Evolutionary conservation across 2,797 vertebrate genomes (phyloP), one percentile per base, ranked within the genome.

Genomic region (Sparus aurata): DNA sequence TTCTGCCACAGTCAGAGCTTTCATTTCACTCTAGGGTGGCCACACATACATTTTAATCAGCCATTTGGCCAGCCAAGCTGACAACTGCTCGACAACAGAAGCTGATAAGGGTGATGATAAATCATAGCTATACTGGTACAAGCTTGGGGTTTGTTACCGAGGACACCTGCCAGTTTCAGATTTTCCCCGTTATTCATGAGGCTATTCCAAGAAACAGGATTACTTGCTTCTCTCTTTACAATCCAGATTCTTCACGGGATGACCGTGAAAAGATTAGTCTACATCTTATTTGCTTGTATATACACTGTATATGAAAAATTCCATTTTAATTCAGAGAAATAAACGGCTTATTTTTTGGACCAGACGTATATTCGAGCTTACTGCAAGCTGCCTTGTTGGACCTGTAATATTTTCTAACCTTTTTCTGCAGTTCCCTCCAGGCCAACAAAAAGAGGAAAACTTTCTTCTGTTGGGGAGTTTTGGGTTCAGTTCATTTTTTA

Each of bases 41-140:
- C 93, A 86, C 89, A 90, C 93, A 92, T 91, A 92, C 89, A 93
- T 94, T 94, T 92, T 93, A 93, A 94, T 94, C 93, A 94, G 89
- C 84, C 89, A 86, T 93, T 92, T 91, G 91, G 90, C 92, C 20
- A 77, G 87, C 89, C 89, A 82, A 86, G 89, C 90, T 89, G 92
- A 93, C 90, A 92, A 92, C 85, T 69, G 83, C 86, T 91, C 83
- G 55, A 88, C 91, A 92, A 89, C 90, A 86, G 84, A 69, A 66
- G 84, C 89, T 75, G 91, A 92, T 92, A 90, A 92, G 86, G 86
- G 64, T 71, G 87, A 90, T 90, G 88, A 93, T 92, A 92, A 93
- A 93, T 92, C 90, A 88, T 83, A 71, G 71, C 73, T 18, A 55
- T 47, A 54, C 82, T 80, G 78, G 58, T 82, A 80, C 88, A 80